These are phyloP conservation scores for Pardosa pseudoannulata DNA, from an alignment of 2,888 invertebrate species.

Conservation along the genomic window DNA sequence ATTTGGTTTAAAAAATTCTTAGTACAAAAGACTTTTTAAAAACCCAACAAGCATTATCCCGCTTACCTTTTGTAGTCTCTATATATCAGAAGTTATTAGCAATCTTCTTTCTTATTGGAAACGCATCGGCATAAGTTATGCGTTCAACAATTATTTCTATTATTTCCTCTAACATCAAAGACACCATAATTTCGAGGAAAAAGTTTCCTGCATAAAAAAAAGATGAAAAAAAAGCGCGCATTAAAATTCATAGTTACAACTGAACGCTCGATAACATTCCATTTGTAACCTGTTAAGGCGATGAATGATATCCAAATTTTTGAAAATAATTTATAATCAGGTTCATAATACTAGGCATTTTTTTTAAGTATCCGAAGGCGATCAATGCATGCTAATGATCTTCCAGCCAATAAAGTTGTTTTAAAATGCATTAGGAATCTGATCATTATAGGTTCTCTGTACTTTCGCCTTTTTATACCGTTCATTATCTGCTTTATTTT, in stretches of 20 bases:
- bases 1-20: too few relatives aligned
- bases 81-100: too few relatives aligned
- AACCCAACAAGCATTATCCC: too few relatives aligned
- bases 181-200: neutral
- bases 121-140: too few relatives aligned
- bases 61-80: too few relatives aligned
- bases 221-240: too few relatives aligned
- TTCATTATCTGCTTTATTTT: conserved; percentile 15
- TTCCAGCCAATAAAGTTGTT: conserved; percentile 4
- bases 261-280: neutral
- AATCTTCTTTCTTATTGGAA: too few relatives aligned
- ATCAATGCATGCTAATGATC: conserved; percentile 19
- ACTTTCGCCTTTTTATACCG: neutral
- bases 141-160: neutral
- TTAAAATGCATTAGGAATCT: conserved; percentile 17
- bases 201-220: neutral
- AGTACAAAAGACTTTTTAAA: too few relatives aligned
- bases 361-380: neutral
- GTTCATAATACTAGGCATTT: conserved; percentile 5
- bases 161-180: neutral
- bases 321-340: neutral
- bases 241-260: neutral
- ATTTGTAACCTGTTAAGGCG: neutral
- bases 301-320: neutral
- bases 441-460: conserved; percentile 16